Percentiles rank a stretch among this genome's conserved stretches.
These are phyloP conservation scores for Montipora capricornis DNA, from an alignment of 64 coral and sea anemone genomes.

Conservation along the genomic window DNA sequence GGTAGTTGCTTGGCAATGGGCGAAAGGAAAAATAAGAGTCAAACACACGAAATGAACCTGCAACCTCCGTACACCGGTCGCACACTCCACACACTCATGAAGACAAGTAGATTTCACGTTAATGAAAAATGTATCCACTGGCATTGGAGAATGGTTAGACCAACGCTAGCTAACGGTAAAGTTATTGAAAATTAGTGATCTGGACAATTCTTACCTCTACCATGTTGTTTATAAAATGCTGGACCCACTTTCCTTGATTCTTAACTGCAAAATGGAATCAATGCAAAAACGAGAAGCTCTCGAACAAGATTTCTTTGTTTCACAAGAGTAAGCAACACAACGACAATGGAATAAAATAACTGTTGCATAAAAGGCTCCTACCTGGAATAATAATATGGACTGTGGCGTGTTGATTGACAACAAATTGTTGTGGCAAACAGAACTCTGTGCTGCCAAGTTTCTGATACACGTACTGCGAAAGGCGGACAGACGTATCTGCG, in stretches of 20 bases:
- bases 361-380: background rate
- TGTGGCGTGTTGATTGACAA: conserved; percentile 76
- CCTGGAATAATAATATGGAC: conserved; percentile 98
- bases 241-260: conserved; percentile 97
- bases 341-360: background rate
- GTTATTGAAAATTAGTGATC: background rate
- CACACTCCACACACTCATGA: no score
- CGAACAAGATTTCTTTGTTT: background rate
- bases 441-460: conserved; percentile 71
- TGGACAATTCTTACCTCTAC: conserved; percentile 59
- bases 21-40: no score
- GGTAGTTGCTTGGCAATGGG: no score
- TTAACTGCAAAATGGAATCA: conserved; percentile 73
- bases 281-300: background rate
- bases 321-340: background rate
- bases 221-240: conserved; percentile 98
- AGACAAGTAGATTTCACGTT: no score
- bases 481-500: conserved; percentile 61
- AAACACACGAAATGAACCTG: rapidly evolving
- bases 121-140: no score
- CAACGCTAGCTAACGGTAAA: background rate
- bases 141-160: background rate
- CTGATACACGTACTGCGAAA: conserved; percentile 93
- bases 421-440: conserved; percentile 83
- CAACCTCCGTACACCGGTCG: no score